Conservation (phyloP, 2,888 invertebrate species). For the Drosophila mulleri region DNA sequence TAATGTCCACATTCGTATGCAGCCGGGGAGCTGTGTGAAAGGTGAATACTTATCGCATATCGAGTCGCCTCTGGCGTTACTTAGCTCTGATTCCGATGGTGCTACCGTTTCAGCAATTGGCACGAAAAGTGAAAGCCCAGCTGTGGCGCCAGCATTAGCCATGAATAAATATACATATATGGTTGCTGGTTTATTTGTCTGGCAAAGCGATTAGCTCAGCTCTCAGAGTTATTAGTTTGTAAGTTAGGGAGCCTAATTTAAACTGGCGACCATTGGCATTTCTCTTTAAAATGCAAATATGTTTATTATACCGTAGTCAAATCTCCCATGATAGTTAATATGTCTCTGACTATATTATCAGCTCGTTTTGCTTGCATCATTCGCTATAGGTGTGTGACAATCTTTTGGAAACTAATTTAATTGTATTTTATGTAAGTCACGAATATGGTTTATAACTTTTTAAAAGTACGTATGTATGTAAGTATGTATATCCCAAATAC, state of each 20-base stretch:
- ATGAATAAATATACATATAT: slow-evolving; percentile 30
- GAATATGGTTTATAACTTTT: too few relatives aligned
- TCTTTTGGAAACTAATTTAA: background rate
- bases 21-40: slow-evolving; percentile 54
- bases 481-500: too few relatives aligned
- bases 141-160: slow-evolving; percentile 65
- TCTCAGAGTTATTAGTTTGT: slow-evolving; percentile 22
- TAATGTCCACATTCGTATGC: slow-evolving; percentile 77
- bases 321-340: background rate
- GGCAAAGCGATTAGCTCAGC: slow-evolving; percentile 32
- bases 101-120: slow-evolving; percentile 63
- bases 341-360: too few relatives aligned
- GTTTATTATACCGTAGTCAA: background rate
- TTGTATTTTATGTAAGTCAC: too few relatives aligned
- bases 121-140: slow-evolving; percentile 74
- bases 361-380: background rate
- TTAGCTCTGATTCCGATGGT: slow-evolving; percentile 11
- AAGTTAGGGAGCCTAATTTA: slow-evolving; percentile 8
- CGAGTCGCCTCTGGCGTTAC: slow-evolving; percentile 24
- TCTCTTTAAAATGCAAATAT: slow-evolving; percentile 7
- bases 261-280: slow-evolving; percentile 1
- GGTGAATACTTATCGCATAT: slow-evolving; percentile 62
- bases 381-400: background rate
- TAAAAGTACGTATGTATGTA: too few relatives aligned
- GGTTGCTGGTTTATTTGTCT: slow-evolving; percentile 51